A percentile compares a stretch with the other conserved stretches of the same genome.
Conservation (phyloP, 37 sponge, comb jelly and placozoan genomes). For the Aphrocallistes beatrix region DNA sequence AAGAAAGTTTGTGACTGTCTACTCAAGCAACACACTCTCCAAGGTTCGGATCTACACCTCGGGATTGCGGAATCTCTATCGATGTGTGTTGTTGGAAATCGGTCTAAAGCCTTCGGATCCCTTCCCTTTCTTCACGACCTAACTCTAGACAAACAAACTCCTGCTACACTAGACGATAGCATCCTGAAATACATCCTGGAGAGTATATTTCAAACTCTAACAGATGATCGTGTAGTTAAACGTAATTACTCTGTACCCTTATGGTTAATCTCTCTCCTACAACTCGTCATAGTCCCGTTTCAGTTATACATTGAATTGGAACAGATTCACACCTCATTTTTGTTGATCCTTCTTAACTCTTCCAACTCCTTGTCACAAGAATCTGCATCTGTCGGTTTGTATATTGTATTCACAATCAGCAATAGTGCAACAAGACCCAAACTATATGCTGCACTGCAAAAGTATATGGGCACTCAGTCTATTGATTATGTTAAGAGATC, state of each 20-base stretch:
- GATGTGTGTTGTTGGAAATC: not conserved
- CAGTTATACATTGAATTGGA: conserved; percentile 64
- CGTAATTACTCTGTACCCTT: not conserved
- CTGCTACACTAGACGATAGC: not conserved
- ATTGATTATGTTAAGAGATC: conserved; percentile 9
- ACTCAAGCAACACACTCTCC: not conserved
- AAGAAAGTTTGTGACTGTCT: conserved; percentile 13
- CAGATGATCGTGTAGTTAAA: not conserved
- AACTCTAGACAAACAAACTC: not conserved
- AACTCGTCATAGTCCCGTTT: conserved; percentile 57
- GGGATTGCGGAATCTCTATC: not conserved
- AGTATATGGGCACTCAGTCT: conserved; percentile 7
- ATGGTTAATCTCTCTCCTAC: conserved; percentile 41
- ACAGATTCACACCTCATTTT: not conserved
- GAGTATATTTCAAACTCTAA: not conserved
- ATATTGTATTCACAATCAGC: not conserved
- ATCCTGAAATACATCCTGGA: not conserved
- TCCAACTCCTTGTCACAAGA: not conserved
- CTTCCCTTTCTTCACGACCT: not conserved
- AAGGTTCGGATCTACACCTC: not conserved
- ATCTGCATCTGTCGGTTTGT: not conserved
- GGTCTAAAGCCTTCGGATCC: not conserved
- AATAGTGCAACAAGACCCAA: not conserved
- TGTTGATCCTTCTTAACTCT: not conserved
- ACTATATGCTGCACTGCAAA: not conserved